Conservation (phyloP, 2,888 invertebrate genomes). For the Phaonia tiefii region DNA sequence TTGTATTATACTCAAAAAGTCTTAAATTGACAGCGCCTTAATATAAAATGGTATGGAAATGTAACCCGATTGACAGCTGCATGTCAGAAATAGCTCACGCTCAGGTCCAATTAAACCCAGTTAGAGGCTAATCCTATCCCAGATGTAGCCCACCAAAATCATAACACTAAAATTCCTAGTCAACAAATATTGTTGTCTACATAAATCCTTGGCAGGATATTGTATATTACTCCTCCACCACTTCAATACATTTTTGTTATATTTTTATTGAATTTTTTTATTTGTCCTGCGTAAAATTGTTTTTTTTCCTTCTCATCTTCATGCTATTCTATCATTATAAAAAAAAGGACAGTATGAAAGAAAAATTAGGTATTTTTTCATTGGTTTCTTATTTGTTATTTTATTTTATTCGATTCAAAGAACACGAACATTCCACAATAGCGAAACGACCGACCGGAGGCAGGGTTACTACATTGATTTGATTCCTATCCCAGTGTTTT, state of each 20-base stretch:
- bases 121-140: too few relatives aligned
- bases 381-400: conserved; percentile 33
- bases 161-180: too few relatives aligned
- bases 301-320: background rate
- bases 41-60: too few relatives aligned
- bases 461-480: background rate
- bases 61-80: too few relatives aligned
- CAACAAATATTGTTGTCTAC: too few relatives aligned
- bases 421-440: background rate
- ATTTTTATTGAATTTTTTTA: conserved; percentile 14
- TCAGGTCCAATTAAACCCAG: too few relatives aligned
- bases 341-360: conserved; percentile 22
- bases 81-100: too few relatives aligned
- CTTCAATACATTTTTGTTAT: background rate
- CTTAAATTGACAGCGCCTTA: too few relatives aligned
- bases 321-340: background rate
- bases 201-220: background rate
- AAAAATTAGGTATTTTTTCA: conserved; percentile 39
- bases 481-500: background rate
- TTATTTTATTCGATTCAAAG: background rate
- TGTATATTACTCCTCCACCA: background rate
- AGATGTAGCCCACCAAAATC: too few relatives aligned
- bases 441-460: background rate
- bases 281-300: conserved; percentile 29
- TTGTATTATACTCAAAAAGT: too few relatives aligned